Conservation (phyloP, 2,797 vertebrate species). For the Sebastes wilsoni region DNA sequence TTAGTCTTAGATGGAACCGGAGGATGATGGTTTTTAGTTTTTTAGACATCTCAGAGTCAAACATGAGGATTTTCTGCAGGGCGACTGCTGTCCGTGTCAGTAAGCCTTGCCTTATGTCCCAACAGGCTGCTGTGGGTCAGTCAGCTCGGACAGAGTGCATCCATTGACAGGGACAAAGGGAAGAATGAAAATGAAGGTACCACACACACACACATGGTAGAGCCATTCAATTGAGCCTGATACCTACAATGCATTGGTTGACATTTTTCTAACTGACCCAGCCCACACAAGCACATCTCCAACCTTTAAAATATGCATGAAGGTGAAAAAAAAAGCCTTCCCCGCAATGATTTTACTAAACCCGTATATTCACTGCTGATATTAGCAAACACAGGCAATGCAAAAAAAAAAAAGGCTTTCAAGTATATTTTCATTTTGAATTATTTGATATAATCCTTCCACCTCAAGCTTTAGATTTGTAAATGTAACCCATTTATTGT, state of each 20-base stretch:
- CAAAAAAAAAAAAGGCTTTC: slow-evolving; percentile 15
- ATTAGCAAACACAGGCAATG: slow-evolving; percentile 25
- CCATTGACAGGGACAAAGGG: slow-evolving; percentile 4
- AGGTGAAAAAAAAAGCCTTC: not conserved
- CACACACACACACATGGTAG: slow-evolving; percentile 14
- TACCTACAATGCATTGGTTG: slow-evolving; percentile 13
- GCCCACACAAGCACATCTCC: slow-evolving; percentile 12
- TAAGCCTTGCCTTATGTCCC: slow-evolving; percentile 3
- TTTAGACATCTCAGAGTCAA: not conserved
- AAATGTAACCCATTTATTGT: slow-evolving; percentile 68
- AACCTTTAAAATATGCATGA: slow-evolving; percentile 37
- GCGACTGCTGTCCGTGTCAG: slow-evolving; percentile 2
- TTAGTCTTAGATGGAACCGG: not conserved
- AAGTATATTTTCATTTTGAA: slow-evolving; percentile 45
- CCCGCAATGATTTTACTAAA: slow-evolving; percentile 18
- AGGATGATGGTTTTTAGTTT: not conserved
- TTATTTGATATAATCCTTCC: slow-evolving; percentile 57
- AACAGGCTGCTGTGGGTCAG: slow-evolving; percentile 14
- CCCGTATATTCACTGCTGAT: not conserved
- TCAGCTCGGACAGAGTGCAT: slow-evolving; percentile 2
- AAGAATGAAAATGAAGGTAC: slow-evolving; percentile 25
- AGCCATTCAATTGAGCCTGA: slow-evolving; percentile 2
- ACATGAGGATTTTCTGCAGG: not conserved
- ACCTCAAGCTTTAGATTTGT: slow-evolving; percentile 59
- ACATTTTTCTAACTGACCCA: slow-evolving; percentile 31